These are phyloP conservation scores for Plagiodera versicolora DNA, from an alignment of 2,888 invertebrate genomes.

Conservation along the genomic window DNA sequence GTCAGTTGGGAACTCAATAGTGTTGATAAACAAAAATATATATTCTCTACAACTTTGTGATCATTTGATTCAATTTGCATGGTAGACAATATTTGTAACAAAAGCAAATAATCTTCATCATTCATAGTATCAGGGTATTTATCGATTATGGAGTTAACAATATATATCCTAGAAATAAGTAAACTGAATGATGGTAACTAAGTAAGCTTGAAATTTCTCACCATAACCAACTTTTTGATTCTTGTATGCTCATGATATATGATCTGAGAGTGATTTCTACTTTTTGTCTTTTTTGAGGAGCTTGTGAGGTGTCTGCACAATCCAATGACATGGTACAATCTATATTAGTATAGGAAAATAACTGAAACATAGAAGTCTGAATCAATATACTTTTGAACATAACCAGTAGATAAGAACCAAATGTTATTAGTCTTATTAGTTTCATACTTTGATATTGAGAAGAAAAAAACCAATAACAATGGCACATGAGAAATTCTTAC, in stretches of 20 bases:
- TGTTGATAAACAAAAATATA: slow-evolving; percentile 31
- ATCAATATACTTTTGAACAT: too few species aligned
- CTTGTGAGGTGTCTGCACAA: slow-evolving; percentile 14
- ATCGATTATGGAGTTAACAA: slow-evolving; percentile 49
- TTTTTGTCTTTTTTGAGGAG: slow-evolving; percentile 34
- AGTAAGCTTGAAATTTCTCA: slow-evolving; percentile 29
- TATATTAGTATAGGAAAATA: slow-evolving; percentile 22
- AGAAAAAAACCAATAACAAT: too few species aligned
- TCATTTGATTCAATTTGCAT: slow-evolving; percentile 35
- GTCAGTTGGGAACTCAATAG: slow-evolving; percentile 29
- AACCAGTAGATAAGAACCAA: too few species aligned
- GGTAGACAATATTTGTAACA: slow-evolving; percentile 53
- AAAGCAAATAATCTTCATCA: slow-evolving; percentile 45
- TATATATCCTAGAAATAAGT: slow-evolving; percentile 47
- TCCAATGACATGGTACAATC: slow-evolving; percentile 13
- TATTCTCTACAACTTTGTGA: slow-evolving; percentile 29
- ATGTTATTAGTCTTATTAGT: not conserved
- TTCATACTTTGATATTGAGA: not conserved
- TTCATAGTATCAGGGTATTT: slow-evolving; percentile 53
- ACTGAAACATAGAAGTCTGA: slow-evolving; percentile 19
- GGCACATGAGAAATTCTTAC: slow-evolving; percentile 33
- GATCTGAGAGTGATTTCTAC: slow-evolving; percentile 36
- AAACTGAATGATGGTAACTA: not conserved
- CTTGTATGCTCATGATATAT: slow-evolving; percentile 45
- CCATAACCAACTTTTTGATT: slow-evolving; percentile 53